These are phyloP conservation scores for Pomacea canaliculata DNA, from an alignment of 2,888 invertebrate genomes.

Conservation along the genomic window DNA sequence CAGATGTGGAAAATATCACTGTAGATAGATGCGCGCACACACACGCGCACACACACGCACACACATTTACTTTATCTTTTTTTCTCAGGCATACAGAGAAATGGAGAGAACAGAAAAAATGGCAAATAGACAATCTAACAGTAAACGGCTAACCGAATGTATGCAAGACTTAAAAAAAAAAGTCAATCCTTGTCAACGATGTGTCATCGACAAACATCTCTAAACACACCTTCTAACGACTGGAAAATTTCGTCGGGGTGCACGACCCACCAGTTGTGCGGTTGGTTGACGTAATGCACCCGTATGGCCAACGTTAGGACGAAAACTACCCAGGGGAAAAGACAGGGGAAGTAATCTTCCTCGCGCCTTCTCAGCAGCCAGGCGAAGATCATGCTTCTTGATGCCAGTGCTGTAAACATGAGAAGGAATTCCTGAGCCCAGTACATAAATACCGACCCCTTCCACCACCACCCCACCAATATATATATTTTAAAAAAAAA, in stretches of 20 bases:
- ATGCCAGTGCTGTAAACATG: no score
- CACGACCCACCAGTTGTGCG: constrained; percentile 57
- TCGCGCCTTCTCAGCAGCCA: not conserved
- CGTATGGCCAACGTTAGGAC: constrained; percentile 43
- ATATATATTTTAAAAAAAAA: no score
- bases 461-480: no score
- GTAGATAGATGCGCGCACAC: not conserved
- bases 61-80: not conserved
- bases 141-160: no score
- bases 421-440: no score
- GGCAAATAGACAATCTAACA: no score
- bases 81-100: no score
- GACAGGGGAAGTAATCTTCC: constrained; percentile 34
- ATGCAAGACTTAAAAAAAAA: no score
- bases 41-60: not conserved
- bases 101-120: no score
- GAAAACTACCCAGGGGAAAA: constrained; percentile 44
- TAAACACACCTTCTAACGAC: constrained; percentile 53
- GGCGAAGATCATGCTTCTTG: no score
- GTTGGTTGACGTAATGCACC: constrained; percentile 46
- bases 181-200: no score
- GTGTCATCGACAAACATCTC: not conserved
- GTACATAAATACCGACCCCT: no score
- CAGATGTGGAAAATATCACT: not conserved
- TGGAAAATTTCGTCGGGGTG: constrained; percentile 63